Evolutionary conservation across 1,140 invertebrate species (phyloP), one percentile per base, ranked within the genome.

Genomic region (Wiebesia pumilae): DNA sequence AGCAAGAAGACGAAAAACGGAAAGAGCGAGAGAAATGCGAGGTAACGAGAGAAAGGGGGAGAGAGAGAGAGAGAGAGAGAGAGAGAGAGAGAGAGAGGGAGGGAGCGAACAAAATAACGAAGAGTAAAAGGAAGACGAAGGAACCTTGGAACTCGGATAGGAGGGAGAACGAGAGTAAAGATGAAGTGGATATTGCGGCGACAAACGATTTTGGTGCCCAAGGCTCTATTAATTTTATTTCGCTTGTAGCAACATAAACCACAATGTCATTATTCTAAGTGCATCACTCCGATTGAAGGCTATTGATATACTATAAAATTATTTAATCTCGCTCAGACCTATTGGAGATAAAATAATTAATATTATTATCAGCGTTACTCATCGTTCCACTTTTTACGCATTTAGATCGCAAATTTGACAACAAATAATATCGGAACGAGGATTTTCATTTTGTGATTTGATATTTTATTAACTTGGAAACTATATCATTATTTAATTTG

Each of bases 201-300:
- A 84, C 67, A 65, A 84, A 84, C 47, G 51, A 54, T 65, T 35
- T 35, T 38, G 4, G 3, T 12, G 51, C 43, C 82, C 21, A 19
- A 27, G 82, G 35, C 73, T 84, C 38, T 77, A 84, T 84, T 65
- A 77, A 84, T 84, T 83, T 62, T 30, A n/a, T 75, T 75, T 43
- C 24, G 38, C 14, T 24, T n/a, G 21, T 14, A 75, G 24, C 38
- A 43, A 75, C n/a, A n/a, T 75, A 58, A 67, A 21, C 38, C 10
- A 9, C 67, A 78, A 84, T 54, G 38, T 43, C 67, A 67, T 69
- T 47, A 47, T 84, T 84, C 62, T 33, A 47, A 51, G 67, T 84
- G 65, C 75, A 54, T 73, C 43, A 19, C 3, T 40, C 24, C n/a
- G 21, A 71, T 71, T 24, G 33, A 24, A 71, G 3, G 35, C 3